phyloP scores from a whole-genome alignment of 2,113 vertebrate genomes.

The Cyrtonyx montezumae region DNA sequence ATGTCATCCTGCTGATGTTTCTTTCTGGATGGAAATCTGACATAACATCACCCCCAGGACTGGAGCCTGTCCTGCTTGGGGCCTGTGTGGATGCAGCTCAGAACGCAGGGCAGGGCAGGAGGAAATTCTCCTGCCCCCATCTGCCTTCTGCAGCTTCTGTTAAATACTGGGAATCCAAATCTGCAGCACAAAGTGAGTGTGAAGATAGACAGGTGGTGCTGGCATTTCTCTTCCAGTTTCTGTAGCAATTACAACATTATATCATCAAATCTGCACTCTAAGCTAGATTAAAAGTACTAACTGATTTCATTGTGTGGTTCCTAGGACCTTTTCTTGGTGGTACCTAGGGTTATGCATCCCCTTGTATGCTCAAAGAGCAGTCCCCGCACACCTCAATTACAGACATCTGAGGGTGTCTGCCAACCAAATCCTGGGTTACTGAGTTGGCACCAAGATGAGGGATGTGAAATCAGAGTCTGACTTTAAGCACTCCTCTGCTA shows the following conservation, averaged over 20 bases:
- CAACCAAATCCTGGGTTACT: not conserved
- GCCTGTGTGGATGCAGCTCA: not conserved
- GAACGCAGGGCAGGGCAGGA: not conserved
- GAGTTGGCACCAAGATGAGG: not conserved
- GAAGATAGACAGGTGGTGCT: not conserved
- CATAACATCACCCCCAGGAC: not conserved
- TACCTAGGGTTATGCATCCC: not conserved
- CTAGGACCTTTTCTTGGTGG: not conserved
- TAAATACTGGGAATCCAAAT: accelerated
- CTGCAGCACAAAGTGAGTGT: not conserved
- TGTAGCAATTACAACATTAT: not conserved
- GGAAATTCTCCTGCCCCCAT: not conserved
- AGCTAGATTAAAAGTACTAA: not conserved
- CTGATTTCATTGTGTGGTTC: not conserved
- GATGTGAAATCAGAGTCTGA: not conserved
- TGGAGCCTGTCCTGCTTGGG: not conserved
- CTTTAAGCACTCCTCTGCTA: not conserved
- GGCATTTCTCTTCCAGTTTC: not conserved
- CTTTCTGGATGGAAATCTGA: not conserved
- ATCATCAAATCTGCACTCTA: not conserved
- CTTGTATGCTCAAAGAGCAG: not conserved
- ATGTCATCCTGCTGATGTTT: not conserved
- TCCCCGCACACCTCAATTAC: not conserved
- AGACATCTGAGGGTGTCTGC: not conserved
- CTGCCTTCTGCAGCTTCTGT: not conserved